Base-by-base conservation (phyloP, 35 echinoderm and acorn worm genomes). In the Heliocidaris tuberculata region DNA sequence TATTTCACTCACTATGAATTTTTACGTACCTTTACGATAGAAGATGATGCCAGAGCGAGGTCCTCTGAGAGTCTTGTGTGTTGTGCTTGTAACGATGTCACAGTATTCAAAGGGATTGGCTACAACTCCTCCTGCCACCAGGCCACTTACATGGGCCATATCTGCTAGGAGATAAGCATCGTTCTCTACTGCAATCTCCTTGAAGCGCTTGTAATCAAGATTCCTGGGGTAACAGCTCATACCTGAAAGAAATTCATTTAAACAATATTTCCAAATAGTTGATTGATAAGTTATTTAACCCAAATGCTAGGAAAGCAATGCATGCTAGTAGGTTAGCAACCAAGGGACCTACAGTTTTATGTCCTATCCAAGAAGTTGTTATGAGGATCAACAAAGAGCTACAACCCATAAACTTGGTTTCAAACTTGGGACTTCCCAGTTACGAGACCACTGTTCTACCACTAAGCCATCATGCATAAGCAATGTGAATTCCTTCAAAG, bases 151-250 rank as follows among this genome's bases (percentile, higher is more conserved):
- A 86, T 99, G 98, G 13, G 98, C 98, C 98, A 99, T 99, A 54
- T 99, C 98, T 30, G 93, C 97, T 61, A 96, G 60, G 47, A 99
- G 88, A 86, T 87, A 96, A 4, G 98, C 97, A 94, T 94, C 96
- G 65, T 97, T 95, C 88, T 97, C 96, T 48, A 96, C 95, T 24
- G 95, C 96, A 9, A 99, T 99, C 85, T 97, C 93, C 30, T 61
- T 59, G 88, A 99, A 95, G 5, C 95, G 94, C 4, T 95, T 96
- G 86, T 99, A 99, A 94, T 99, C 96, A 27, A 99, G 87, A 86
- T 99, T 97, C 31, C 98, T 94, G 13, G 98, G 97, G 85, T 99
- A 99, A 92, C 98, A 99, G 93, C 98, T 99, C 48, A 97, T 97
- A 90, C 98, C 98, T 99, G 32, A 19, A 60, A 56, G 42, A 24